Base-by-base conservation (phyloP, 2,888 invertebrate genomes). In the Melanophora roralis region DNA sequence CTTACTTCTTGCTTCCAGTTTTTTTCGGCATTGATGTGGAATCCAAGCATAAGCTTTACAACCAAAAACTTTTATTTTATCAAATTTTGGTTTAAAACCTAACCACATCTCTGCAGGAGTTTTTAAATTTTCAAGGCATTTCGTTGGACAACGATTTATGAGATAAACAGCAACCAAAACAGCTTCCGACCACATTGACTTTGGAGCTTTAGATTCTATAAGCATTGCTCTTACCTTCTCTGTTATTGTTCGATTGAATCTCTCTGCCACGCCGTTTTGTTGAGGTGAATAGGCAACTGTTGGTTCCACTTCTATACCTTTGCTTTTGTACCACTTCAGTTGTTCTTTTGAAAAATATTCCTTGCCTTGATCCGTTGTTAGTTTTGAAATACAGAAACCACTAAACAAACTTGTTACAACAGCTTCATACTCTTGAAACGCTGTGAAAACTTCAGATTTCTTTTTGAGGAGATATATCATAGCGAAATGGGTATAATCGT, bases 291-390 rank as follows among this genome's bases (percentile, higher is more conserved):
- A 78, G 2, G 77, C 59, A 4, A 75, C 80, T 9, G 67, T 72
- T 36, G 83, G 81, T 5, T 19, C 51, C 3, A 60, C 14, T 34
- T 80, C 43, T 32, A 86, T 87, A 0, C 86, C 86, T 72, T 85
- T 67, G 12, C 65, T 47, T 4, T 77, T 81, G 1, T 84, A 81
- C 67, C 81, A 84, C 3, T 38, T 2, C 11, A 12, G 19, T 5
- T 84, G 59, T 19, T 67, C 64, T 7, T 81, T 77, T 47, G 82
- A 83, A 0, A 81, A 32, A 47, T 85, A 87, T 69, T 87, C 85
- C 11, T 82, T 81, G 5, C 85, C 74, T 53, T 77, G 74, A 55
- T 81, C 74, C 1, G 60, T 23, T 11, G 78, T 64, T n/a, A 81
- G 7, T 16, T 45, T 78, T 45, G 74, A 72, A 40, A 79, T 77